These are phyloP conservation scores for Listrodromus nycthemerus DNA, from an alignment of 2,888 invertebrate species.

Conservation along the genomic window DNA sequence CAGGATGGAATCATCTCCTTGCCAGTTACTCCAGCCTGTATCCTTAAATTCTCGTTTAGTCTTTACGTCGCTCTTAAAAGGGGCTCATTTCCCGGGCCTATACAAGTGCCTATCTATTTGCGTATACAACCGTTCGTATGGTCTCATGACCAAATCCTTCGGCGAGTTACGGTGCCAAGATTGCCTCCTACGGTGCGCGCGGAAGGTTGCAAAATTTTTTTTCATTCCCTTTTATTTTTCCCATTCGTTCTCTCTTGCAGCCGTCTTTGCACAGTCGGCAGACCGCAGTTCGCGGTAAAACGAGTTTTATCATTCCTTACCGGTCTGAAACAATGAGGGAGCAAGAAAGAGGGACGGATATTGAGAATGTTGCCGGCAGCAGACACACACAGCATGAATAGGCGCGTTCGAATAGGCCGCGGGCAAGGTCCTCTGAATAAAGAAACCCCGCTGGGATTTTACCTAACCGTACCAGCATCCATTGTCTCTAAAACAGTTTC, in stretches of 20 bases:
- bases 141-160: constrained; percentile 55
- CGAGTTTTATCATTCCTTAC: constrained; percentile 70
- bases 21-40: neutral
- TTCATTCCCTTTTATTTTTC: constrained; percentile 44
- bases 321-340: constrained; percentile 68
- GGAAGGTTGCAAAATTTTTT: constrained; percentile 57
- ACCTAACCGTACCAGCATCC: constrained; percentile 39
- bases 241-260: constrained; percentile 17
- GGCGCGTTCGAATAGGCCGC: constrained; percentile 54
- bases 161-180: constrained; percentile 55
- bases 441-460: constrained; percentile 46
- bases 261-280: constrained; percentile 63
- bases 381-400: constrained; percentile 57
- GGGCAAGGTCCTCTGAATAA: constrained; percentile 61
- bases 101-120: constrained; percentile 26
- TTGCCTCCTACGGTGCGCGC: constrained; percentile 50
- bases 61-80: constrained; percentile 19
- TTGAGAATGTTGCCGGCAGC: constrained; percentile 5
- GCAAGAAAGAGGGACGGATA: constrained; percentile 28
- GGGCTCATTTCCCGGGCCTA: constrained; percentile 19
- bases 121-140: constrained; percentile 37
- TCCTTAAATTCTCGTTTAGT: constrained; percentile 21
- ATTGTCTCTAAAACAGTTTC: constrained; percentile 36
- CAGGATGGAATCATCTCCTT: neutral
- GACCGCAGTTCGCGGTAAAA: constrained; percentile 64